Base-by-base conservation (phyloP, 2,797 vertebrate genomes). In the Artibeus jamaicensis region DNA sequence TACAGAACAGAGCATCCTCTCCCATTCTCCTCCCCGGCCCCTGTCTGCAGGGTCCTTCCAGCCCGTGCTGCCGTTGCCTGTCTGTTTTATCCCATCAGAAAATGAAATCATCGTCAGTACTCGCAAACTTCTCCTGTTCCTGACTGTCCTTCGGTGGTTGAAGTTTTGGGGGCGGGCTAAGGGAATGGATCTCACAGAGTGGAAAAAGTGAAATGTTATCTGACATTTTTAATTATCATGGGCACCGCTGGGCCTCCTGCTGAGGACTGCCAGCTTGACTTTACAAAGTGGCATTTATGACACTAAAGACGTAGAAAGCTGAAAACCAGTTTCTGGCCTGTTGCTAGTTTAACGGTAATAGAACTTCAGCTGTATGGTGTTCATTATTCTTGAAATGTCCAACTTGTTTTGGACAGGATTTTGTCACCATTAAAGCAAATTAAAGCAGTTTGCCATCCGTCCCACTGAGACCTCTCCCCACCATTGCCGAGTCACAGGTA, bases 381-480 rank as follows among this genome's bases (percentile, higher is more conserved):
- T 95, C 88, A 93, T 97, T 97, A 94, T 97, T 93, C 94, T 93
- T 21, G 19, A 97, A 96, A 96, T 81, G 82, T 62, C 87, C 95
- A 93, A 77, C 91, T 95, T 97, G 89, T 90, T 87, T 92, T 92
- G 95, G 76, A 76, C 65, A 89, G 37, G 46, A 71, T 93, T 96
- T 83, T 91, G 89, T 86, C 84, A 15, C 39, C 85, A 82, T 77
- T 93, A 91, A 93, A 89, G 95, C 82, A 93, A 93, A 96, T 97
- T 93, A 94, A 96, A 97, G 91, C 94, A 53, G 77, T 95, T 97
- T 93, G 85, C 96, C 84, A 76, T 95, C 89, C 37, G 4, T 96
- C 91, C 77, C 3, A 0, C 65, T 15, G 81, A 48, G 89, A 86
- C 92, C 50, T 5, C 50, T 10, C 77, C 89, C 65, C 81, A 89